These are phyloP conservation scores for Pegoplata infirma DNA, from an alignment of 2,888 invertebrate species.

Conservation along the genomic window DNA sequence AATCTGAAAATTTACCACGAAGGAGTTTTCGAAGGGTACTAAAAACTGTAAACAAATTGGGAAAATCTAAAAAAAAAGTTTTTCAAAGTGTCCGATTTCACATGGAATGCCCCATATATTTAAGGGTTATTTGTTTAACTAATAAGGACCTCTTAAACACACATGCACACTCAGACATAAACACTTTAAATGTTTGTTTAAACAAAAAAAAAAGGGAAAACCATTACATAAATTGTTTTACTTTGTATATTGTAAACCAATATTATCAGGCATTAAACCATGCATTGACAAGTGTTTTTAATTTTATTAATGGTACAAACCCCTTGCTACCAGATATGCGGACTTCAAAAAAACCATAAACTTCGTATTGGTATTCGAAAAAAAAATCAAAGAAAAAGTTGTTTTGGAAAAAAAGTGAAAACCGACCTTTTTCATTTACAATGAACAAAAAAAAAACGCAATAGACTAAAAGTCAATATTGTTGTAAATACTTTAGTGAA, in stretches of 20 bases:
- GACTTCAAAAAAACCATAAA: neutral
- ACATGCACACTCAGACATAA: neutral
- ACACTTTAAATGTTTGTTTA: neutral
- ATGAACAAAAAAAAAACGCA: slow-evolving; percentile 25
- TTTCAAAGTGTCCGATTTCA: no score
- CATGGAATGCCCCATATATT: no score
- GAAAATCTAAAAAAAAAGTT: no score
- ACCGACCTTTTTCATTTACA: slow-evolving; percentile 3
- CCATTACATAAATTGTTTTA: slow-evolving; percentile 61
- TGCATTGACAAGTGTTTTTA: slow-evolving; percentile 61
- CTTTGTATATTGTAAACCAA: slow-evolving; percentile 53
- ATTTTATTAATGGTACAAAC: slow-evolving; percentile 59
- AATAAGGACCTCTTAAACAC: slow-evolving; percentile 35
- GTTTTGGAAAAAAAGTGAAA: slow-evolving; percentile 11
- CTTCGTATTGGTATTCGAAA: neutral
- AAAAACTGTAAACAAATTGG: no score
- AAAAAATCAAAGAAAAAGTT: slow-evolving; percentile 51
- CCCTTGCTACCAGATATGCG: slow-evolving; percentile 36
- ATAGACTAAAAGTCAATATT: slow-evolving; percentile 61
- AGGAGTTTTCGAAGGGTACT: no score
- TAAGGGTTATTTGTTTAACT: slow-evolving; percentile 37
- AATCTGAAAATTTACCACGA: no score
- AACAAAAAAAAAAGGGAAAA: slow-evolving; percentile 18
- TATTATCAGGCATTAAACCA: slow-evolving; percentile 59
- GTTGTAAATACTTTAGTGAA: slow-evolving; percentile 47